Evolutionary conservation across 2,888 invertebrate genomes (phyloP).

Genomic region (Metellina segmentata): DNA sequence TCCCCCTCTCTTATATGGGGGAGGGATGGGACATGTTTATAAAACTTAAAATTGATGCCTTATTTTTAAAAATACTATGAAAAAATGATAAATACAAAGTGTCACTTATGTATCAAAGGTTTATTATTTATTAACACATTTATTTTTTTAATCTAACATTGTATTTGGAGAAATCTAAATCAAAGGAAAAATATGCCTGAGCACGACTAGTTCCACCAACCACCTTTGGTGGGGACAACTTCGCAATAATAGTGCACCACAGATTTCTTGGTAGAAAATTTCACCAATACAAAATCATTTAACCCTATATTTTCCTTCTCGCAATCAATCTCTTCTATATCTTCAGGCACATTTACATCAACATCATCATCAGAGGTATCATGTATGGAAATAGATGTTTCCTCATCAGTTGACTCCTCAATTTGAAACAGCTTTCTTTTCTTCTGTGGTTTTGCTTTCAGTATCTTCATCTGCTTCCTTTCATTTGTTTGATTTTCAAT

Average conservation of each 20-base stretch:
- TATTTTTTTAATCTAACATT: conserved; percentile 25
- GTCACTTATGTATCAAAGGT: not conserved
- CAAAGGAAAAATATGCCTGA: conserved; percentile 18
- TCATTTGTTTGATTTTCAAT: not conserved
- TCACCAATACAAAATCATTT: conserved; percentile 36
- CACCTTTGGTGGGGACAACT: conserved; percentile 16
- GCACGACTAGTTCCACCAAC: conserved; percentile 17
- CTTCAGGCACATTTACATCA: conserved; percentile 1
- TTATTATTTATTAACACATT: not conserved
- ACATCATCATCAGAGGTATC: conserved; percentile 1
- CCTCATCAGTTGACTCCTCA: conserved; percentile 8
- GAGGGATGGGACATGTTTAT: no score
- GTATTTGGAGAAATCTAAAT: conserved; percentile 16
- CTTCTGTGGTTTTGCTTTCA: not conserved
- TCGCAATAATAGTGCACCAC: conserved; percentile 28
- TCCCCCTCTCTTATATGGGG: conserved; percentile 12
- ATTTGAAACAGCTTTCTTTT: not conserved
- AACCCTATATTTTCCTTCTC: conserved; percentile 14
- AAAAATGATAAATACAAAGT: not conserved
- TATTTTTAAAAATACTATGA: not conserved
- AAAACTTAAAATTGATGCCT: conserved; percentile 1
- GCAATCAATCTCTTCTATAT: conserved; percentile 23
- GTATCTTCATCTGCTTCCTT: not conserved
- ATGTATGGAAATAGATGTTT: not conserved
- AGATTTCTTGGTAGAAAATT: conserved; percentile 32